Percentiles rank a stretch among this genome's conserved stretches.
Conservation (phyloP, 2,797 vertebrate species). For the Paratrypauchen microcephalus region DNA sequence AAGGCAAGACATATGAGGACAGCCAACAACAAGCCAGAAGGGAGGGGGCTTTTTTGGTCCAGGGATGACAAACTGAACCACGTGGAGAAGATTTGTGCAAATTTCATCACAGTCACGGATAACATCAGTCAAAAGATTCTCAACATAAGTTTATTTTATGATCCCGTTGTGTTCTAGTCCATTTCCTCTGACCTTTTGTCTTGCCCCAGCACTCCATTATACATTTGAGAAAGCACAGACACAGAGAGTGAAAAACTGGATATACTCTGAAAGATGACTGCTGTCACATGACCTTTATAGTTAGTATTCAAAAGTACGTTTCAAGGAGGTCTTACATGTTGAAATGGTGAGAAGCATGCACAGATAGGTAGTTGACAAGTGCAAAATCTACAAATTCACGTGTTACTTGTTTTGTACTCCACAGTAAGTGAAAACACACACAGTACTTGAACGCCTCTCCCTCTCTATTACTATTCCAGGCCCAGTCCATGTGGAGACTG, state of each 20-base stretch:
- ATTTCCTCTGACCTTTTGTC: slow-evolving; percentile 44
- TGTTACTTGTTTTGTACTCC: slow-evolving; percentile 54
- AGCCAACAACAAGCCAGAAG: slow-evolving; percentile 63
- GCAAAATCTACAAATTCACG: slow-evolving; percentile 77
- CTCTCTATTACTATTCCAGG: slow-evolving; percentile 18
- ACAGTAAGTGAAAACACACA: slow-evolving; percentile 67
- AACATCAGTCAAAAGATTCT: slow-evolving; percentile 56
- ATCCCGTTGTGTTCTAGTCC: slow-evolving; percentile 58
- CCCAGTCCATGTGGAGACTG: slow-evolving; percentile 38
- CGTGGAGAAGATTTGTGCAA: slow-evolving; percentile 72
- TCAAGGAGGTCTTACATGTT: slow-evolving; percentile 76
- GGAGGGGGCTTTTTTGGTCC: slow-evolving; percentile 50
- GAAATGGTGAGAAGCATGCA: slow-evolving; percentile 78
- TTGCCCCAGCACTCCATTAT: slow-evolving; percentile 58
- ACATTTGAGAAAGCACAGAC: slow-evolving; percentile 70
- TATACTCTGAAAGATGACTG: slow-evolving; percentile 75
- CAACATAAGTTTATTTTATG: slow-evolving; percentile 44
- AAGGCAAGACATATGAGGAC: slow-evolving; percentile 71
- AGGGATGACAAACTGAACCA: slow-evolving; percentile 58
- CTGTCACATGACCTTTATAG: slow-evolving; percentile 74
- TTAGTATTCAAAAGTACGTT: slow-evolving; percentile 74
- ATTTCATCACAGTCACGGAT: slow-evolving; percentile 74
- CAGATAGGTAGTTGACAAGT: slow-evolving; percentile 78
- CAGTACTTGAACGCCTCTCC: slow-evolving; percentile 47
- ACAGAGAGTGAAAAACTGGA: slow-evolving; percentile 66